Percentiles rank a stretch among this genome's conserved stretches.
Evolutionary conservation across 2,888 invertebrate species (phyloP).

Genomic region (Calliopum simillimum): DNA sequence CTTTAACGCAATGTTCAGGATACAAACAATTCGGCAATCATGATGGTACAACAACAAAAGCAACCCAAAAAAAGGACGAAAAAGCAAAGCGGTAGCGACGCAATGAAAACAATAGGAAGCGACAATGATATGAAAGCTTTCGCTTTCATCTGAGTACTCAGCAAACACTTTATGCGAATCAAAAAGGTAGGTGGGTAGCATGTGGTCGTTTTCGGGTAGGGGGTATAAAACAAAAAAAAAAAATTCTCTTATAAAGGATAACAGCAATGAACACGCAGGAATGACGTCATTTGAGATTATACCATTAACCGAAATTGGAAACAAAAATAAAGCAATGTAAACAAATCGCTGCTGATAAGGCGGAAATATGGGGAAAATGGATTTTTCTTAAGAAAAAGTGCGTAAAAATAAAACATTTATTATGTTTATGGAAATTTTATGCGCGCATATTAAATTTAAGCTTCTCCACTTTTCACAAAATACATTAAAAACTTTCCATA

Average conservation of each 20-base stretch:
- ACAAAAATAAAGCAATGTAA: slow-evolving; percentile 1
- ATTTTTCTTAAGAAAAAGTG: no score
- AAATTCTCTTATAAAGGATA: background rate
- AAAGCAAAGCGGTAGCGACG: background rate
- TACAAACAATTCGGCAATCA: background rate
- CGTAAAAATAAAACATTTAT: no score
- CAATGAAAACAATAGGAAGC: background rate
- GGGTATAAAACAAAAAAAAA: background rate
- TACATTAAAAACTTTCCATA: no score
- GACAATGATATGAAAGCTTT: slow-evolving; percentile 20
- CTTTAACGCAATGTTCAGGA: background rate
- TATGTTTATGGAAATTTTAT: no score
- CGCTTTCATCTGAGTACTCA: slow-evolving; percentile 1
- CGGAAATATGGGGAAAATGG: background rate
- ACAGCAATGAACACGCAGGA: background rate
- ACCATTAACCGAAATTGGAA: slow-evolving; percentile 6
- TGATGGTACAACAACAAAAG: background rate
- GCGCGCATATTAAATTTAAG: no score
- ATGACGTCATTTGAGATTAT: slow-evolving; percentile 23
- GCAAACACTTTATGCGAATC: slow-evolving; percentile 3
- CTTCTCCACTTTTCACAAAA: no score
- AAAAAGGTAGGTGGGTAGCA: background rate
- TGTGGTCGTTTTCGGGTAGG: no score
- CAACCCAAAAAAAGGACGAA: background rate
- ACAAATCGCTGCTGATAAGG: background rate